Percentiles rank a stretch among this genome's conserved stretches.
These are phyloP conservation scores for Sitophilus oryzae DNA, from an alignment of 1,140 invertebrate genomes.

Conservation along the genomic window DNA sequence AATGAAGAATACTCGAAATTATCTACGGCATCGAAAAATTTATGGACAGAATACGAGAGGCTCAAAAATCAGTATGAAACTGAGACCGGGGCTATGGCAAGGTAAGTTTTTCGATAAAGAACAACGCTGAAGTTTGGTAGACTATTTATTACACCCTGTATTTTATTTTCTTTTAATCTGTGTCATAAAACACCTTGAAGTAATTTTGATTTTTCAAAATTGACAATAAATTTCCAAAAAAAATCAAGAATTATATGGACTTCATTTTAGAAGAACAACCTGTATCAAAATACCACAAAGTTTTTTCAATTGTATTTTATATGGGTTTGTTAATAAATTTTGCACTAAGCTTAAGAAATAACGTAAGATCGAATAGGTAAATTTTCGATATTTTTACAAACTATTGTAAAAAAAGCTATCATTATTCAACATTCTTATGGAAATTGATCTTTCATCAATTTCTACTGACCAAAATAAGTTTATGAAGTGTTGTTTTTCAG, in stretches of 20 bases:
- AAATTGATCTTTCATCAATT: too few species aligned
- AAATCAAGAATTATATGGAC: conserved; percentile 3
- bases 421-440: too few species aligned
- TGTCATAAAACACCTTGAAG: too few species aligned
- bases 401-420: too few species aligned
- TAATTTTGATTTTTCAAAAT: too few species aligned
- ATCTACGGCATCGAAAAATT: conserved; percentile 59
- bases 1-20: conserved; percentile 57
- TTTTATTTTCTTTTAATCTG: too few species aligned
- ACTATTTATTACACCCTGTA: background rate
- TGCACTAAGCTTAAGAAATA: background rate
- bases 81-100: conserved; percentile 63
- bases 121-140: background rate
- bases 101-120: conserved; percentile 47
- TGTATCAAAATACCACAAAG: background rate
- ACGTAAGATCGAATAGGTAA: background rate
- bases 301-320: background rate
- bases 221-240: too few species aligned
- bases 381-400: too few species aligned
- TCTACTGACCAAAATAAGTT: too few species aligned
- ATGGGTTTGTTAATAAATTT: conserved; percentile 8
- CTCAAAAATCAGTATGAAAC: conserved; percentile 65
- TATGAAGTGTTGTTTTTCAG: conserved; percentile 45
- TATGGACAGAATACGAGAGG: conserved; percentile 67
- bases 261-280: background rate